Conservation (phyloP, 2,113 vertebrate genomes). For the Cavia porcellus region DNA sequence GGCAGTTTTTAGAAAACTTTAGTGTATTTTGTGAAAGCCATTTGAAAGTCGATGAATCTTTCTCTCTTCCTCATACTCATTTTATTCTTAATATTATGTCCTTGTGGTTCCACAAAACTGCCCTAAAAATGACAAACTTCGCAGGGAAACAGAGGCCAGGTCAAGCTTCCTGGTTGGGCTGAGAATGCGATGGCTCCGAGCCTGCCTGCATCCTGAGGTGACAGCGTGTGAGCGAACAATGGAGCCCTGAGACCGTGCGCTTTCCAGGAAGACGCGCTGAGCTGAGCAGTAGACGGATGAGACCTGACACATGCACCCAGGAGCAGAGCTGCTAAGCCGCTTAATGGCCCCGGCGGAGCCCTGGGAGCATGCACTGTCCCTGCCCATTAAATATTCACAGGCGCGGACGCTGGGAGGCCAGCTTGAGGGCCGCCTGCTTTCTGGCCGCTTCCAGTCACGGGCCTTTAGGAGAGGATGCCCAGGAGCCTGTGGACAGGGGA, state of each 20-base stretch:
- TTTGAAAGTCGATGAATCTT: not conserved
- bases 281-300: not conserved
- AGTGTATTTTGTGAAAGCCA: not conserved
- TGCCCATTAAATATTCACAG: not conserved
- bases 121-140: rapidly evolving
- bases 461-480: rapidly evolving
- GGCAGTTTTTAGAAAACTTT: not conserved
- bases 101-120: not conserved
- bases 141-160: not conserved
- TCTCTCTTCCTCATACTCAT: too few relatives aligned
- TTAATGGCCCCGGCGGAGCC: not conserved
- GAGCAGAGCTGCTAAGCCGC: not conserved
- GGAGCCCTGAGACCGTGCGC: not conserved
- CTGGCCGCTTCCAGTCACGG: not conserved
- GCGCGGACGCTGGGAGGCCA: rapidly evolving
- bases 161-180: rapidly evolving
- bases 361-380: not conserved
- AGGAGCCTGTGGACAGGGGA: rapidly evolving
- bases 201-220: rapidly evolving
- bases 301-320: not conserved
- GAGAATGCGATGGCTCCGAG: not conserved
- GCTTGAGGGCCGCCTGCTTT: not conserved
- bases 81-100: not conserved
- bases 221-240: not conserved
- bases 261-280: not conserved